Percentiles rank a stretch among this genome's conserved stretches.
phyloP scores from a whole-genome alignment of 1,140 invertebrate species.

The Ruditapes philippinarum region DNA sequence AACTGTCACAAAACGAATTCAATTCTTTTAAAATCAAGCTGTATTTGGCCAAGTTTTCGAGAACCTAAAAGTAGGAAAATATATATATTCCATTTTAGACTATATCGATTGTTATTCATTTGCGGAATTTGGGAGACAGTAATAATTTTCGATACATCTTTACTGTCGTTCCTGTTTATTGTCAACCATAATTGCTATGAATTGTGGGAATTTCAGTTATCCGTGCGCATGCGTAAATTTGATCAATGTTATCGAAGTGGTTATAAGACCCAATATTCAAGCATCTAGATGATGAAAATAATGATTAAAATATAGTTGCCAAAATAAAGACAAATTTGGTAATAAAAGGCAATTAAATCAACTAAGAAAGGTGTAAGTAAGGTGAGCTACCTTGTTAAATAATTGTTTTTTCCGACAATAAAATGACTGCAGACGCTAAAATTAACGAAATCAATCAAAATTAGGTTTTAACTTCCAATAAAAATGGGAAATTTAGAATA shows the following conservation, averaged over 20 bases:
- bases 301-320: no score
- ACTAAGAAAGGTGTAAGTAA: no score
- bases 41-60: neutral
- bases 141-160: neutral
- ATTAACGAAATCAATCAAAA: no score
- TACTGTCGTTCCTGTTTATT: conserved; percentile 2
- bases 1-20: neutral
- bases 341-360: no score
- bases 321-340: no score
- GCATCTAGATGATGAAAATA: no score
- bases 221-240: conserved; percentile 30
- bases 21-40: neutral
- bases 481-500: no score
- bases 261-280: neutral
- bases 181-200: conserved; percentile 38
- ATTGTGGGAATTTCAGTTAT: conserved; percentile 8
- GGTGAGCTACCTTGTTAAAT: no score
- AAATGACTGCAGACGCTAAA: no score
- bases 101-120: neutral
- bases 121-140: neutral
- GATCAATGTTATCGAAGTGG: neutral
- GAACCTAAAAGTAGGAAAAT: neutral
- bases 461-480: no score
- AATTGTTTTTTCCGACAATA: no score
- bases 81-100: conserved; percentile 4